These are phyloP conservation scores for Drosophila sechellia DNA, from an alignment of 1,140 invertebrate species.

Conservation along the genomic window DNA sequence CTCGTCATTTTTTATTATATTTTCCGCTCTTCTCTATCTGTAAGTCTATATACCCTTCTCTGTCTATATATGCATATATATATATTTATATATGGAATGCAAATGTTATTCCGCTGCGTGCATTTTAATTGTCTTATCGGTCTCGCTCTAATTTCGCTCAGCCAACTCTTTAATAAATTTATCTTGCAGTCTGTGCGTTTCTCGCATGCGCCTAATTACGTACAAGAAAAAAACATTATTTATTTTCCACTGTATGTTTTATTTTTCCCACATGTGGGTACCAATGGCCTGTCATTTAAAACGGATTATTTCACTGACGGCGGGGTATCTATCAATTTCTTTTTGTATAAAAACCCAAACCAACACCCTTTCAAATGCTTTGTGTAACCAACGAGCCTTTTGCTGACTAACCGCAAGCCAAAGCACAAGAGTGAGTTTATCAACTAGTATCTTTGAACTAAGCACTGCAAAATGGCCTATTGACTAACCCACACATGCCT, in stretches of 20 bases:
- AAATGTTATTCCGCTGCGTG: conserved; percentile 44
- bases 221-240: conserved; percentile 38
- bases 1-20: conserved; percentile 45
- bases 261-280: conserved; percentile 34
- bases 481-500: conserved; percentile 40
- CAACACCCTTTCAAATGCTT: conserved; percentile 26
- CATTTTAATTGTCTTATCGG: conserved; percentile 54
- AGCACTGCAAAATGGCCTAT: conserved; percentile 39
- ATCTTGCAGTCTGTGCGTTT: conserved; percentile 47
- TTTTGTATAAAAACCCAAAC: conserved; percentile 19
- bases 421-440: conserved; percentile 40
- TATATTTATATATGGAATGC: conserved; percentile 33
- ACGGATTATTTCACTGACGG: conserved; percentile 11
- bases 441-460: conserved; percentile 34
- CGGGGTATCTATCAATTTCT: conserved; percentile 21
- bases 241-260: conserved; percentile 36
- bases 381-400: conserved; percentile 32
- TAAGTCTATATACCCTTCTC: conserved; percentile 7
- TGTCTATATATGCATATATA: conserved; percentile 4
- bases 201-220: conserved; percentile 76
- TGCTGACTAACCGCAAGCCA: conserved; percentile 25
- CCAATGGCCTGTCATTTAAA: conserved; percentile 44
- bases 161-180: conserved; percentile 21
- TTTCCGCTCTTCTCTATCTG: conserved; percentile 18
- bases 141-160: conserved; percentile 26